Base-by-base conservation (phyloP, 2,113 vertebrate genomes). In the Eclectus roratus region DNA sequence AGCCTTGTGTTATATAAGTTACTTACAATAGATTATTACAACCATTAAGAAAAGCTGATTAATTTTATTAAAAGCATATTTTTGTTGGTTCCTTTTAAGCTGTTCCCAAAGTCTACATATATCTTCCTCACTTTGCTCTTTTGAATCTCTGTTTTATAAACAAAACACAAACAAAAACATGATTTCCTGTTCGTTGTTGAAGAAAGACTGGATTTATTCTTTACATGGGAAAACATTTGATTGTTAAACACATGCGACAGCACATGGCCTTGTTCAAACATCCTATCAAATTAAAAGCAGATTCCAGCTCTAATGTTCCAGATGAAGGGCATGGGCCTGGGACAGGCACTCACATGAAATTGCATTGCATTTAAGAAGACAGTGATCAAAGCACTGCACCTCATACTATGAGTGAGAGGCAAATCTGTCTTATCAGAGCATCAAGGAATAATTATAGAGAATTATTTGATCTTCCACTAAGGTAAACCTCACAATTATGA, bases 261-360 rank as follows among this genome's bases (percentile, higher is more conserved):
- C 92, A 92, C 91, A 53, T 47, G 94, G 92, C 25, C 83, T 69
- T 35, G 70, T 85, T 93, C 88, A 95, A 87, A 69, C 69, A 27
- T 49, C 15, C 78, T 72, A 79, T 35, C 80, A 92, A 95, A 97
- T 97, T 9, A 85, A 89, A 96, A 96, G 92, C 96, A 97, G 96
- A 96, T 89, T 82, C 89, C 55, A 89, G 69, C 65, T 81, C 76
- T 60, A 23, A 16, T 15, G n/a, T 46, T 87, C n/a, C 92, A 97
- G 85, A 76, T 79, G 80, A 81, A 92, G 92, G 85, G 81, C 88
- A 93, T 21, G 27, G 79, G 77, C 64, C 71, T 86, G 90, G 85
- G 92, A 89, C 29, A 94, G 77, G 80, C 83, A 25, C 53, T 84
- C 69, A 65, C 53, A 1, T 44, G 85, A 58, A 87, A 64, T 55